These are phyloP conservation scores for Nannoperca australis DNA, from an alignment of 2,797 vertebrate species.

Conservation along the genomic window DNA sequence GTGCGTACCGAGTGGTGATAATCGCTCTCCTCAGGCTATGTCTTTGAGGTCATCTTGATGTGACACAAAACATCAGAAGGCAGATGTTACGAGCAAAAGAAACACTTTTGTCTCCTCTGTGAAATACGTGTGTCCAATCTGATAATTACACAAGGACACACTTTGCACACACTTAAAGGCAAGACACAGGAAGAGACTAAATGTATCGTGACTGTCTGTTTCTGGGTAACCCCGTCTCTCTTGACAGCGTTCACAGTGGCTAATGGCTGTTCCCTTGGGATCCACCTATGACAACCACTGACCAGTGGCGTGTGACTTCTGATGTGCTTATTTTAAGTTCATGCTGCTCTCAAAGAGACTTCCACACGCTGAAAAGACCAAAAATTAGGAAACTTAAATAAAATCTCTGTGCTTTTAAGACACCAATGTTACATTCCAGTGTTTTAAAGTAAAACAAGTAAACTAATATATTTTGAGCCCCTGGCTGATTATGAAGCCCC, in stretches of 20 bases:
- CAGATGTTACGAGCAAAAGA: slow-evolving; percentile 76
- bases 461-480: slow-evolving; percentile 71
- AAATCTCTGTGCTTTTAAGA: slow-evolving; percentile 7
- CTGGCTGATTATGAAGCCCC: slow-evolving; percentile 68
- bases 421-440: slow-evolving; percentile 34
- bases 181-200: slow-evolving; percentile 61
- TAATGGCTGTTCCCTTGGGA: slow-evolving; percentile 39
- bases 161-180: slow-evolving; percentile 70
- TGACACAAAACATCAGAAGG: slow-evolving; percentile 63
- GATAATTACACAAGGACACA: slow-evolving; percentile 79
- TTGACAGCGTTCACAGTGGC: slow-evolving; percentile 40
- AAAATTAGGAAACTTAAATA: not conserved
- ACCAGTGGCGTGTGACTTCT: slow-evolving; percentile 40
- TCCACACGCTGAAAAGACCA: not conserved
- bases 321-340: not conserved
- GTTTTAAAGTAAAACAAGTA: slow-evolving; percentile 53
- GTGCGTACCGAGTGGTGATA: slow-evolving; percentile 62
- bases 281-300: slow-evolving; percentile 28
- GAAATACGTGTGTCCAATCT: slow-evolving; percentile 85
- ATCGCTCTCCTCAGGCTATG: slow-evolving; percentile 75
- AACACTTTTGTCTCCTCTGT: slow-evolving; percentile 83
- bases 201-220: slow-evolving; percentile 59
- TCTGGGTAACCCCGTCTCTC: slow-evolving; percentile 53
- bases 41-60: slow-evolving; percentile 76
- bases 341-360: not conserved